Conservation (phyloP, 2,113 vertebrate species). For the Gnathonemus longibarbis region DNA sequence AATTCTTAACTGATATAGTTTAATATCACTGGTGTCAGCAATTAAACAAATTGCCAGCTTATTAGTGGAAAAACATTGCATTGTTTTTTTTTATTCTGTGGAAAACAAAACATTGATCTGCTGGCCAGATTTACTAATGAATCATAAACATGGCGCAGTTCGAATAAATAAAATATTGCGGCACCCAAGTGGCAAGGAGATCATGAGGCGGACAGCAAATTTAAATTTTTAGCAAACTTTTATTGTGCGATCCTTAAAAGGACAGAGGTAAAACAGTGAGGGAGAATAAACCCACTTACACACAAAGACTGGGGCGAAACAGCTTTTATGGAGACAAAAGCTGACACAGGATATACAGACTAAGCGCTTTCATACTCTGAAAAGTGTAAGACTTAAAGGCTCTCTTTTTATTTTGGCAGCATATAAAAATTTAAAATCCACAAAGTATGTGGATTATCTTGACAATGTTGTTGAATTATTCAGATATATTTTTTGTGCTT, state of each 20-base stretch:
- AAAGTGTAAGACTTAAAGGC: neutral
- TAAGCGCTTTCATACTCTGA: neutral
- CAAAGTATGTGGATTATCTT: neutral
- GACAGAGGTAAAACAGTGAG: neutral
- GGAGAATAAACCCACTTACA: neutral
- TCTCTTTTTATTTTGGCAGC: too few species aligned
- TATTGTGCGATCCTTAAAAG: neutral
- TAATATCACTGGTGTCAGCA: neutral
- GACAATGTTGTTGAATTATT: neutral
- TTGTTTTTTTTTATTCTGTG: neutral
- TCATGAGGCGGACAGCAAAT: neutral
- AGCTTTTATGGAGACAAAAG: neutral
- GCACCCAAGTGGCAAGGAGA: neutral
- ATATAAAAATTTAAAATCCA: neutral
- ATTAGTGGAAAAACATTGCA: neutral
- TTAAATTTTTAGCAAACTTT: neutral
- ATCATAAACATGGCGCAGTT: neutral
- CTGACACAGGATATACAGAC: neutral
- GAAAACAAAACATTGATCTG: neutral
- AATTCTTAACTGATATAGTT: too few species aligned
- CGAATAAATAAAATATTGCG: neutral
- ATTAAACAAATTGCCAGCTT: neutral
- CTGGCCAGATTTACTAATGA: neutral
- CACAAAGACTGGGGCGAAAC: neutral
- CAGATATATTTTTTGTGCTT: neutral